A percentile compares a stretch with the other conserved stretches of the same genome.
phyloP scores from a whole-genome alignment of 2,113 vertebrate genomes.

The Acanthochromis polyacanthus region DNA sequence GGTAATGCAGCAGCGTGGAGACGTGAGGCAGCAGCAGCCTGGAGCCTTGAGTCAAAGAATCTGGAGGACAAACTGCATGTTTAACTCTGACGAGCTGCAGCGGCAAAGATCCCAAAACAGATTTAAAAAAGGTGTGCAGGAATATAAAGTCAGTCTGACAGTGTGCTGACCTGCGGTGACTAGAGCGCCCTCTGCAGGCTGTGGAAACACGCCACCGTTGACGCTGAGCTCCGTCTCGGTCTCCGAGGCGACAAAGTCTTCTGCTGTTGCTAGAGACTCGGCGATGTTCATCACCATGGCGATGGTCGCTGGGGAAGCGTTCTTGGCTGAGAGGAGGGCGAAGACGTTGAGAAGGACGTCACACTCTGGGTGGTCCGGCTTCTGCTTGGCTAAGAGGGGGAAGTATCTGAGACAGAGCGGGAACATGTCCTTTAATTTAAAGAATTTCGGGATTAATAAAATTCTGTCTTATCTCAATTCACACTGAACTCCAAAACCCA shows the following conservation, averaged over 20 bases:
- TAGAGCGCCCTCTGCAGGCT: constrained; percentile 64
- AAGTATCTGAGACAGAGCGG: constrained; percentile 87
- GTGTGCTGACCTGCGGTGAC: constrained; percentile 79
- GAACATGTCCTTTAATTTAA: no score
- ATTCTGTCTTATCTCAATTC: no score
- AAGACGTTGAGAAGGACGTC: constrained; percentile 92
- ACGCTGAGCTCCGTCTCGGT: constrained; percentile 78
- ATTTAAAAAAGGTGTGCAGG: no score
- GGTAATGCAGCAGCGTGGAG: constrained; percentile 90
- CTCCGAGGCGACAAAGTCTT: constrained; percentile 89
- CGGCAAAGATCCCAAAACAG: not conserved
- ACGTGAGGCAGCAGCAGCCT: constrained; percentile 91
- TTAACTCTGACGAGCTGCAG: not conserved
- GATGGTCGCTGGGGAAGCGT: constrained; percentile 85
- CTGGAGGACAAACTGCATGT: constrained; percentile 71
- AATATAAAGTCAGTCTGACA: no score
- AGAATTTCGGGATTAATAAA: no score
- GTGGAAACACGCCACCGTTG: constrained; percentile 81
- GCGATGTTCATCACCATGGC: constrained; percentile 91
- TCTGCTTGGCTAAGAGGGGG: constrained; percentile 92
- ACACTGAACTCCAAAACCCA: no score
- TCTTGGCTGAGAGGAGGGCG: constrained; percentile 91
- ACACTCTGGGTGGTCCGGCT: constrained; percentile 86
- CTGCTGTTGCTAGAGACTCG: constrained; percentile 88
- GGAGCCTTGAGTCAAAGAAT: constrained; percentile 86